Conservation (phyloP, 2,113 vertebrate species). For the Neolamprologus hecqui region DNA sequence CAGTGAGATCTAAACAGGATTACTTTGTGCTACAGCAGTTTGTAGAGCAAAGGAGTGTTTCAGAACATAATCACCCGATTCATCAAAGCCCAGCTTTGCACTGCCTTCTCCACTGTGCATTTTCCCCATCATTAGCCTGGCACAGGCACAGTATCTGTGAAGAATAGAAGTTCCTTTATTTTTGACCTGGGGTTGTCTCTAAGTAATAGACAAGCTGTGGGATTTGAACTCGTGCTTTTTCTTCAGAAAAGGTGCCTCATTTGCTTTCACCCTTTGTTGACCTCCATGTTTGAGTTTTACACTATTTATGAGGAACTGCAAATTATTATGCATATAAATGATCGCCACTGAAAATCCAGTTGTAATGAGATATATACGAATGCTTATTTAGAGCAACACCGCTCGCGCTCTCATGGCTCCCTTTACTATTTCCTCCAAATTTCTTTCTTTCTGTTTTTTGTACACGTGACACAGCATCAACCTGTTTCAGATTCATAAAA, state of each 20-base stretch:
- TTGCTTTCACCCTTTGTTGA: neutral
- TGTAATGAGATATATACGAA: neutral
- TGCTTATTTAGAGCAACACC: neutral
- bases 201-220: neutral
- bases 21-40: conserved; percentile 43
- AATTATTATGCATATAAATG: neutral
- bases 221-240: neutral
- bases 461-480: neutral
- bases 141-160: neutral
- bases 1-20: conserved; percentile 55
- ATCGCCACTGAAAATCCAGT: neutral
- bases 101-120: conserved; percentile 18
- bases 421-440: neutral
- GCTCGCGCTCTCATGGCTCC: neutral
- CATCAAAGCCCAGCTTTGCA: conserved; percentile 46
- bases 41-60: conserved; percentile 61
- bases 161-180: neutral
- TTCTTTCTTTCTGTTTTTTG: neutral
- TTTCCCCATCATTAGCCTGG: conserved; percentile 41
- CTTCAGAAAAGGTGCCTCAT: neutral
- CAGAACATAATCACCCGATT: conserved; percentile 54
- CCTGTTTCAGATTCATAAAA: neutral
- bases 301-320: neutral
- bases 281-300: neutral
- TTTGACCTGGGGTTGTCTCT: neutral